A percentile compares a stretch with the other conserved stretches of the same genome.
phyloP scores from a whole-genome alignment of 23 tunicate genomes.

The Ascidia mentula region DNA sequence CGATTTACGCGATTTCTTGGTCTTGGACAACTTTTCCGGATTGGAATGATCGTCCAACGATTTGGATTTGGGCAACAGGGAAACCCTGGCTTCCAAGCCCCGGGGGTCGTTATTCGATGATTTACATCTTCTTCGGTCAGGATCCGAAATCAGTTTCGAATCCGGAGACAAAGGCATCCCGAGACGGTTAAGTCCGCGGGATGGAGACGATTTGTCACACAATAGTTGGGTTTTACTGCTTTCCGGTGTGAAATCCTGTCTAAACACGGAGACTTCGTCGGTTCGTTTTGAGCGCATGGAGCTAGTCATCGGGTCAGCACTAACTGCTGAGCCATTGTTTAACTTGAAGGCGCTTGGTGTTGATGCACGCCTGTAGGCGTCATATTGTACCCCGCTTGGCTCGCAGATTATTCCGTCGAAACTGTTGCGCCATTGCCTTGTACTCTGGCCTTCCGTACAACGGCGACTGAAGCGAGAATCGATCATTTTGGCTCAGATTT shows the following conservation, averaged over 20 bases:
- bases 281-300: background rate
- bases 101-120: background rate
- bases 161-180: background rate
- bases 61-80: background rate
- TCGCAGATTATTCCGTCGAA: background rate
- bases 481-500: background rate
- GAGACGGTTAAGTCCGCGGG: background rate
- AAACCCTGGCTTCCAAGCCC: background rate
- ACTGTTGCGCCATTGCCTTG: background rate
- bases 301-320: background rate
- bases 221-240: background rate
- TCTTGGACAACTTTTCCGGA: background rate
- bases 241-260: background rate
- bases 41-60: background rate
- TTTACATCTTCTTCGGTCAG: background rate
- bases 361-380: background rate
- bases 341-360: background rate
- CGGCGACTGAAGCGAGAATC: background rate
- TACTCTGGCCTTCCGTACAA: background rate
- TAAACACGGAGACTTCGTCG: background rate
- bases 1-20: background rate
- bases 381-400: background rate
- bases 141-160: background rate
- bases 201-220: background rate
- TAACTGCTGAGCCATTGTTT: background rate